Conservation (phyloP, 2,113 vertebrate species). For the Apeltes quadracus region DNA sequence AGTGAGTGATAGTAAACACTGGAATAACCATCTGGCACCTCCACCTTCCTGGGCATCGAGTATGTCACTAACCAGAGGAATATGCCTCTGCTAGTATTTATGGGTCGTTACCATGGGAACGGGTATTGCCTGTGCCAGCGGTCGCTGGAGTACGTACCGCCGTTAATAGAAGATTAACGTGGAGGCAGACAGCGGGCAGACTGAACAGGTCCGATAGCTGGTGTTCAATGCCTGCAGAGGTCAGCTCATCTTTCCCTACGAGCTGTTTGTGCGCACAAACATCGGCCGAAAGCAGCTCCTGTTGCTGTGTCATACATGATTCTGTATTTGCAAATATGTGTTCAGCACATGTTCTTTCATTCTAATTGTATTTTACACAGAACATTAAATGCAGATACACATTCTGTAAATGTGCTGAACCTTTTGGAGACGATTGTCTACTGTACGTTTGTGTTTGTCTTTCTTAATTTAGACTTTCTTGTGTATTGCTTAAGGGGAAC, state of each 20-base stretch:
- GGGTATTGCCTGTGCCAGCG: constrained; percentile 20
- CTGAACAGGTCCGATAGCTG: constrained; percentile 32
- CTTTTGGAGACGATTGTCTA: neutral
- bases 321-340: constrained; percentile 8
- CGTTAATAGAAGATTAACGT: constrained; percentile 47
- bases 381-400: neutral
- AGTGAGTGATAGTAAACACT: constrained; percentile 59
- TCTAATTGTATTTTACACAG: neutral
- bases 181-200: constrained; percentile 24
- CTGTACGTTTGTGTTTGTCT: neutral
- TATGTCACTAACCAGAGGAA: constrained; percentile 40
- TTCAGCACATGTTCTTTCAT: neutral
- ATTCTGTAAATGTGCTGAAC: neutral
- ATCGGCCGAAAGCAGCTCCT: constrained; percentile 33
- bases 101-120: constrained; percentile 61
- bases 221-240: constrained; percentile 8
- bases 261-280: constrained; percentile 37
- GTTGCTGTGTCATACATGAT: neutral
- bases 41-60: constrained; percentile 44
- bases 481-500: neutral
- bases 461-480: constrained; percentile 3
- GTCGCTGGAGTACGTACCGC: constrained; percentile 29
- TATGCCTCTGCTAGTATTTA: constrained; percentile 29
- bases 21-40: constrained; percentile 65
- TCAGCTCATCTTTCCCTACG: constrained; percentile 23